phyloP scores from a whole-genome alignment of 2,113 vertebrate species.

The Austrofundulus limnaeus region DNA sequence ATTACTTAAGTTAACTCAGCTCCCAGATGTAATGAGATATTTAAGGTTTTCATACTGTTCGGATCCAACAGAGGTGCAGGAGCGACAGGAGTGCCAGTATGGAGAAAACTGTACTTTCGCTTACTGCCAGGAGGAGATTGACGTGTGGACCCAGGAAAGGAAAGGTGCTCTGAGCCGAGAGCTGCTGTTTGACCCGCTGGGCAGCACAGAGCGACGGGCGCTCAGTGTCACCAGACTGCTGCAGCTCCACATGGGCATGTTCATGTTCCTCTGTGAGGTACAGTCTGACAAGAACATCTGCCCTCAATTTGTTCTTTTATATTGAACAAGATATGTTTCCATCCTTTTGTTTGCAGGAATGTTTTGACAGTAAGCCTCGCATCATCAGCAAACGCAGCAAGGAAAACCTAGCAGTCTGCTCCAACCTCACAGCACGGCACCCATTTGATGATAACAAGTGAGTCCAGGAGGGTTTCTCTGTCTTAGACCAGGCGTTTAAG shows the following conservation, averaged over 20 bases:
- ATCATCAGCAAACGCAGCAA: conserved; percentile 98
- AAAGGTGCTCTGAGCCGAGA: conserved; percentile 96
- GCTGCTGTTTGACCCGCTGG: conserved; percentile 94
- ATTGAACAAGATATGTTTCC: not conserved
- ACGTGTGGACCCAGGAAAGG: conserved; percentile 97
- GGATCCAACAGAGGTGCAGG: conserved; percentile 89
- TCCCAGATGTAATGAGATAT: not conserved
- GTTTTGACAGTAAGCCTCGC: conserved; percentile 98
- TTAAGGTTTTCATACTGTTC: not conserved
- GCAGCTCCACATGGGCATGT: conserved; percentile 98
- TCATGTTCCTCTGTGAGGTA: conserved; percentile 99
- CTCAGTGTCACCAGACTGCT: conserved; percentile 94
- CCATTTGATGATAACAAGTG: conserved; percentile 97
- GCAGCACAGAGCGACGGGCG: conserved; percentile 88
- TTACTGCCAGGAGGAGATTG: conserved; percentile 99
- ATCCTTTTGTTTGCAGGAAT: conserved; percentile 83
- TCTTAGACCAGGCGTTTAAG: not conserved
- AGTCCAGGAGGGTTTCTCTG: conserved; percentile 53
- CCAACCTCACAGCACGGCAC: conserved; percentile 95
- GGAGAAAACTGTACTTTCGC: conserved; percentile 99
- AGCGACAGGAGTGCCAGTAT: conserved; percentile 98
- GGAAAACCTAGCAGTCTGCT: conserved; percentile 92
- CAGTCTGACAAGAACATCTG: not conserved
- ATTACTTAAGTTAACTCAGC: no score
- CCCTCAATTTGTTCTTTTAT: not conserved